Percentiles rank a stretch among this genome's conserved stretches.
These are phyloP conservation scores for Pseudorhiza aurosa DNA, from an alignment of 30 jellyfish, hydroid and myxozoan species.

Conservation along the genomic window DNA sequence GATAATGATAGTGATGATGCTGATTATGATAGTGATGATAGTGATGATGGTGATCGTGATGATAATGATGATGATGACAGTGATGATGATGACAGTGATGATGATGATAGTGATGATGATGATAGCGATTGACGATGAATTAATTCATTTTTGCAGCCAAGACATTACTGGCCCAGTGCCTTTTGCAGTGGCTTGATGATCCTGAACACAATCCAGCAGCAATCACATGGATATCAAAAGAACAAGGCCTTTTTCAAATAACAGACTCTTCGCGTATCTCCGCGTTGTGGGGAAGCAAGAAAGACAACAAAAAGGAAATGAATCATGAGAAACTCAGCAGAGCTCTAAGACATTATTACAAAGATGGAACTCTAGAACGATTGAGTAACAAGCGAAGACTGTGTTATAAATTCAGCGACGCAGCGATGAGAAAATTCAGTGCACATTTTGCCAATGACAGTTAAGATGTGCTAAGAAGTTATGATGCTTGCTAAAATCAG, in stretches of 20 bases:
- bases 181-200: slow-evolving; percentile 45
- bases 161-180: slow-evolving; percentile 52
- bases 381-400: slow-evolving; percentile 56
- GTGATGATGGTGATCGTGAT: neutral
- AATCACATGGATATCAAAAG: slow-evolving; percentile 60
- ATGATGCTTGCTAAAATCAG: neutral
- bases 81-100: slow-evolving; percentile 1
- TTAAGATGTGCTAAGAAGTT: no score
- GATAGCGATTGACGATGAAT: neutral
- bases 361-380: slow-evolving; percentile 59
- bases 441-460: neutral
- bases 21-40: neutral
- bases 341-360: slow-evolving; percentile 86
- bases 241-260: slow-evolving; percentile 79
- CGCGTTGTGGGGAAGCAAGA: slow-evolving; percentile 71
- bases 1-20: neutral
- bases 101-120: neutral
- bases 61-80: neutral
- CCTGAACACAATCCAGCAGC: slow-evolving; percentile 39
- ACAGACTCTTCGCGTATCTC: slow-evolving; percentile 72
- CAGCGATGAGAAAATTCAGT: slow-evolving; percentile 46
- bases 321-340: slow-evolving; percentile 87
- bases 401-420: slow-evolving; percentile 54
- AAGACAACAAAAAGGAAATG: slow-evolving; percentile 72
- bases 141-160: slow-evolving; percentile 19